Evolutionary conservation across 2,797 vertebrate species (phyloP).

Genomic region (Bovichtus diacanthus): DNA sequence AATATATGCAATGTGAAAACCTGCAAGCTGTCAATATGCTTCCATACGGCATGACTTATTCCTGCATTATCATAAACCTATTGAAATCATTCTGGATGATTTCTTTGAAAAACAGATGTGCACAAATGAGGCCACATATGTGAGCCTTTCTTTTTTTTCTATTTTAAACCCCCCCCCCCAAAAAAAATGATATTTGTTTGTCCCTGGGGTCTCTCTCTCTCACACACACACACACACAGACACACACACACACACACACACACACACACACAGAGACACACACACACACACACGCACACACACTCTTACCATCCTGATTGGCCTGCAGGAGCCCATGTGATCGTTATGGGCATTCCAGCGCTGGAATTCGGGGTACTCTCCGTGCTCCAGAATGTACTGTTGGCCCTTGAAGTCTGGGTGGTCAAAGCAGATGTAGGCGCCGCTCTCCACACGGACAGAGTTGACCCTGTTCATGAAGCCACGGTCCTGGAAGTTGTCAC

Average conservation of each 20-base stretch:
- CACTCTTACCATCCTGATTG: slow-evolving; percentile 88
- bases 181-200: too few relatives aligned
- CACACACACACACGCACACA: slow-evolving; percentile 16
- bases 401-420: slow-evolving; percentile 93
- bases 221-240: slow-evolving; percentile 17
- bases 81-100: not conserved
- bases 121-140: slow-evolving; percentile 12
- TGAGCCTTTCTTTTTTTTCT: not conserved
- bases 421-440: slow-evolving; percentile 92
- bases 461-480: slow-evolving; percentile 93
- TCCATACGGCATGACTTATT: not conserved
- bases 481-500: slow-evolving; percentile 93
- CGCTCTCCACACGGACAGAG: slow-evolving; percentile 91
- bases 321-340: slow-evolving; percentile 93
- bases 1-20: not conserved
- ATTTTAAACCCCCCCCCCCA: too few relatives aligned
- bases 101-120: slow-evolving; percentile 23
- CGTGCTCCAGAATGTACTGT: slow-evolving; percentile 93
- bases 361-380: slow-evolving; percentile 92
- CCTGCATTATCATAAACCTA: not conserved
- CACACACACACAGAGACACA: slow-evolving; percentile 14
- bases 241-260: slow-evolving; percentile 11
- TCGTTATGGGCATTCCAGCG: slow-evolving; percentile 92
- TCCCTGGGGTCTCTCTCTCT: slow-evolving; percentile 36
- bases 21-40: not conserved